Conservation (phyloP, 2,797 vertebrate species). For the Pseudocheirus occidentalis region DNA sequence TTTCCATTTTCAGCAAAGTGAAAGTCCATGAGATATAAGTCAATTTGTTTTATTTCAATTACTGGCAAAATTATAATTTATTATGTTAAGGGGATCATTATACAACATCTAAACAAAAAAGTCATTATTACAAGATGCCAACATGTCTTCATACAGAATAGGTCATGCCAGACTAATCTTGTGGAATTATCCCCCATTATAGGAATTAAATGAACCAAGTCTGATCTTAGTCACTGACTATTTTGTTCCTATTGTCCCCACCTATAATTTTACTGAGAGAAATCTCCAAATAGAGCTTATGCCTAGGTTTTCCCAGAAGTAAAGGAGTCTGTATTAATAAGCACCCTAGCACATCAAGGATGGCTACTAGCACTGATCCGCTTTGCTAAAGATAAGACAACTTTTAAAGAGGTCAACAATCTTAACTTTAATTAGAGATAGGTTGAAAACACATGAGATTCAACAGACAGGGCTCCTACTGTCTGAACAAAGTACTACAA, state of each 20-base stretch:
- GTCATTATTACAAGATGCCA: not conserved
- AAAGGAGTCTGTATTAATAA: too few species aligned
- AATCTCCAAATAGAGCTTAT: not conserved
- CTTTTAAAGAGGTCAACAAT: too few species aligned
- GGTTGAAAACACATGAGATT: too few species aligned
- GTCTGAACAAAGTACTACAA: too few species aligned
- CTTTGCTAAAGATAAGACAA: too few species aligned
- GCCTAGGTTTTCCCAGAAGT: not conserved
- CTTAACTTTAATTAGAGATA: too few species aligned
- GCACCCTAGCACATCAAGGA: too few species aligned
- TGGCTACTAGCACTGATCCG: too few species aligned
- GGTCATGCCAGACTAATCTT: not conserved
- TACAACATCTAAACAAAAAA: not conserved
- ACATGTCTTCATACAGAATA: too few species aligned
- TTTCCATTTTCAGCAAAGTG: not conserved
- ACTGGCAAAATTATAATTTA: not conserved
- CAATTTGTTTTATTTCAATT: not conserved
- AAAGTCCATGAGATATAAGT: not conserved
- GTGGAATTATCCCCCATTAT: not conserved
- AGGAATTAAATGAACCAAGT: not conserved
- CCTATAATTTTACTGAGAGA: not conserved
- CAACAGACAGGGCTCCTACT: too few species aligned
- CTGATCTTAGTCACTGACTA: not conserved
- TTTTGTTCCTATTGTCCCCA: not conserved
- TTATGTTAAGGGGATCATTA: not conserved